phyloP scores from a whole-genome alignment of 53 echinoderm and acorn worm genomes.

The Hippasteria phrygiana region DNA sequence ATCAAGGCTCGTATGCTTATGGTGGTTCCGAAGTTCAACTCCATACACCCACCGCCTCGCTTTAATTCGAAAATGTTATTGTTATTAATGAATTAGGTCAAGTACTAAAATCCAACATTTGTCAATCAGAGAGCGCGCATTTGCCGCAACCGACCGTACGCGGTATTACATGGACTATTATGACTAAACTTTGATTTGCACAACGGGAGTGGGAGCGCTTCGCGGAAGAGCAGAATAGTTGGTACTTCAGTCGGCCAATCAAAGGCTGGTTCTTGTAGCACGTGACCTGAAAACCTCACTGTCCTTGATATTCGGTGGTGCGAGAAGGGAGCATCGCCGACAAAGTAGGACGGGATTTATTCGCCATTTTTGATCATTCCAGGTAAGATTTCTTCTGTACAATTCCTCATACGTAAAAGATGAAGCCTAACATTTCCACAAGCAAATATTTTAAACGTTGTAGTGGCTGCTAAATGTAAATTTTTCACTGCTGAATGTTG shows the following conservation, averaged over 20 bases:
- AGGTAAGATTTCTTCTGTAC: constrained; percentile 30
- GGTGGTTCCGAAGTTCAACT: constrained; percentile 1
- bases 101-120: not conserved
- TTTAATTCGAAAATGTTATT: not conserved
- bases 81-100: constrained; percentile 12
- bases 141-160: not conserved
- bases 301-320: constrained; percentile 45
- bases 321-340: constrained; percentile 33
- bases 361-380: constrained; percentile 60
- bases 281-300: constrained; percentile 42
- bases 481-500: not conserved
- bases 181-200: constrained; percentile 4
- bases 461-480: not conserved
- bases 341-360: constrained; percentile 49
- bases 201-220: constrained; percentile 34
- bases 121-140: constrained; percentile 16
- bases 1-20: too few species aligned
- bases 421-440: not conserved
- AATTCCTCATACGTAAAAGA: not conserved
- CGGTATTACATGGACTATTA: too few species aligned
- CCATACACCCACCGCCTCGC: not conserved
- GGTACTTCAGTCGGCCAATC: constrained; percentile 52
- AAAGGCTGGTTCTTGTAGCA: constrained; percentile 16
- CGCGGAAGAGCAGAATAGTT: constrained; percentile 62
- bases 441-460: not conserved